Evolutionary conservation across 2,888 invertebrate species (phyloP), one percentile per base, ranked within the genome.

Genomic region (Nomada flava): DNA sequence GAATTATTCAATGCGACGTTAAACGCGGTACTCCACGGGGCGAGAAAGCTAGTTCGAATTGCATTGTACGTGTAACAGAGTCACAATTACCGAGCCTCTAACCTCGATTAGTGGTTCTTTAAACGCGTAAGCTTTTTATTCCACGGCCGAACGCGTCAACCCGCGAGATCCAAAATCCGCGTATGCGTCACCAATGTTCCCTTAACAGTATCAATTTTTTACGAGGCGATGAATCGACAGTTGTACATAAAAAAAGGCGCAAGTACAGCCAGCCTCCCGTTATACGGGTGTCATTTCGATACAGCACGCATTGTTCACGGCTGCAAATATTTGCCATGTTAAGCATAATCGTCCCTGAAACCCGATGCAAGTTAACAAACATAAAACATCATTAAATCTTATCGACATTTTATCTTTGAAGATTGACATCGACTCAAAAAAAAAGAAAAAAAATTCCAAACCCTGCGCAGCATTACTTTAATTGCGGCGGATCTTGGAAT

Each of bases 351-450:
- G 76, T 77, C 83, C 69, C 55, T 83, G 70, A 74, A 82, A 73
- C 76, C 10, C 71, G 74, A 83, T 88, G 86, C 82, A 86, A 73
- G 82, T 85, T 88, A 85, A 86, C 86, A 88, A 83, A 86, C 78
- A 76, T 70, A 57, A 76, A 82, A 74, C 77, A 88, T 82, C 79
- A 80, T 82, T 88, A 86, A 88, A 86, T 77, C 85, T 88, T 88
- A 88, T 88, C 88, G 86, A 88, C 73, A 73, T 83, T 83, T 88
- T 86, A 85, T 88, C 88, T 83, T 64, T 71, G 59, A 69, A 83
- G 88, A 88, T 86, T 79, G 79, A 82, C 85, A 85, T 86, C 88
- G 86, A 82, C 82, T 84, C 53, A 52, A 79, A 82, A 76, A 57
- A 29, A 15, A n/a, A 20, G 20, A 20, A 44, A 64, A 55, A 20